Conservation (phyloP, 2,797 vertebrate species). For the Falco novaeseelandiae region DNA sequence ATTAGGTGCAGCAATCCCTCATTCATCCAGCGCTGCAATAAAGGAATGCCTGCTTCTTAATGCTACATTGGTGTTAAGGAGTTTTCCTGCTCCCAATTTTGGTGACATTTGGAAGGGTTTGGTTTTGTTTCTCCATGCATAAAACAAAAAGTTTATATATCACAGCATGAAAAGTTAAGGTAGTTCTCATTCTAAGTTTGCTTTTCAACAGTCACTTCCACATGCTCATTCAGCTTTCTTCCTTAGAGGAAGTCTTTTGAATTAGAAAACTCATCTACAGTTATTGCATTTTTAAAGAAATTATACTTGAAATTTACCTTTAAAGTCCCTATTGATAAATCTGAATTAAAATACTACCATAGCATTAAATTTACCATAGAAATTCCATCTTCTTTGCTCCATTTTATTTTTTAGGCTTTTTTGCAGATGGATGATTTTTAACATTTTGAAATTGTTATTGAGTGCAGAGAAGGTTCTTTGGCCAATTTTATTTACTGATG, state of each 20-base stretch:
- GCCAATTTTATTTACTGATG: neutral
- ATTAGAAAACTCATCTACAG: neutral
- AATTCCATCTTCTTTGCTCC: neutral
- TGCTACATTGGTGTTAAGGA: too few relatives aligned
- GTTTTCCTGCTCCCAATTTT: too few relatives aligned
- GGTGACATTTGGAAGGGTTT: neutral
- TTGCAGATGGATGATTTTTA: neutral
- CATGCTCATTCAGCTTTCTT: neutral
- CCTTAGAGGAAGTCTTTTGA: neutral
- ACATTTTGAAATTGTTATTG: neutral
- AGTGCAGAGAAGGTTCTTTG: neutral
- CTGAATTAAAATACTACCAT: neutral
- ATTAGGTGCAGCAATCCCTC: too few relatives aligned
- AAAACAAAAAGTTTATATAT: neutral
- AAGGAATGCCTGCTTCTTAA: too few relatives aligned
- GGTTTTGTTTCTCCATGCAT: neutral
- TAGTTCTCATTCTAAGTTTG: neutral
- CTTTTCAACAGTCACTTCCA: neutral
- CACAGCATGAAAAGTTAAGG: neutral
- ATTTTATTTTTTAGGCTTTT: neutral
- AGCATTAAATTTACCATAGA: neutral
- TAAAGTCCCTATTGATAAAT: neutral
- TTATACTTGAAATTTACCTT: neutral
- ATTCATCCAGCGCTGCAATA: too few relatives aligned
- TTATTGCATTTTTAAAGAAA: neutral